A percentile compares a stretch with the other conserved stretches of the same genome.
phyloP scores from a whole-genome alignment of 2,888 invertebrate species.

The Embidobia sp. region DNA sequence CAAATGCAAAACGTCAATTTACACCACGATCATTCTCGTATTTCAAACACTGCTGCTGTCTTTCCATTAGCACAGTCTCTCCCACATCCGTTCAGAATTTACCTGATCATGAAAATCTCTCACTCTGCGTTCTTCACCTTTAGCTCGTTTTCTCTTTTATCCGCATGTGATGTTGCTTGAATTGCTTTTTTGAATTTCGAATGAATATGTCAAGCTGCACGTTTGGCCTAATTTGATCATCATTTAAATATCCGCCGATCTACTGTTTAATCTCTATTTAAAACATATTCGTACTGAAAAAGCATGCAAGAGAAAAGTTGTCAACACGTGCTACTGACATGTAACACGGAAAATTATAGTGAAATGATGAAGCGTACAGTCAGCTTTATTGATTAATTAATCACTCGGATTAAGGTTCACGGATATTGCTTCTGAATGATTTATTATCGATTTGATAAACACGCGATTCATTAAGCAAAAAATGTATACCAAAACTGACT shows the following conservation, averaged over 20 bases:
- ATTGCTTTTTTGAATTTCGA: neutral
- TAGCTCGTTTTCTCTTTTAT: no score
- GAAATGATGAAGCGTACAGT: neutral
- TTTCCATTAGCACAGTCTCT: conserved; percentile 9
- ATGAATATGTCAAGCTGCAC: neutral
- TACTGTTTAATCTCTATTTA: neutral
- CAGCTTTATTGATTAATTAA: neutral
- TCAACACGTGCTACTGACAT: neutral
- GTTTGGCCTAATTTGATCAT: neutral
- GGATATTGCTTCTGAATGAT: neutral
- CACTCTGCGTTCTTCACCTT: no score
- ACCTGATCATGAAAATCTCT: neutral
- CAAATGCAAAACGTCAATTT: conserved; percentile 43
- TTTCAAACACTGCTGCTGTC: conserved; percentile 2
- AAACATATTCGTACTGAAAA: conserved; percentile 1
- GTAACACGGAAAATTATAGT: neutral
- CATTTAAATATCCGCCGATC: neutral
- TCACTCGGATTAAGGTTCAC: neutral
- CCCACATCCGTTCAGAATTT: neutral
- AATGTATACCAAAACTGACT: no score
- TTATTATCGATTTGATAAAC: neutral
- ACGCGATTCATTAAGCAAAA: no score
- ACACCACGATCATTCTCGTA: conserved; percentile 23
- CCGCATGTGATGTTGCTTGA: neutral
- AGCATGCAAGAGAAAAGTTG: neutral